Base-by-base conservation (phyloP, 2,888 invertebrate species). In the Platycheirus albimanus region DNA sequence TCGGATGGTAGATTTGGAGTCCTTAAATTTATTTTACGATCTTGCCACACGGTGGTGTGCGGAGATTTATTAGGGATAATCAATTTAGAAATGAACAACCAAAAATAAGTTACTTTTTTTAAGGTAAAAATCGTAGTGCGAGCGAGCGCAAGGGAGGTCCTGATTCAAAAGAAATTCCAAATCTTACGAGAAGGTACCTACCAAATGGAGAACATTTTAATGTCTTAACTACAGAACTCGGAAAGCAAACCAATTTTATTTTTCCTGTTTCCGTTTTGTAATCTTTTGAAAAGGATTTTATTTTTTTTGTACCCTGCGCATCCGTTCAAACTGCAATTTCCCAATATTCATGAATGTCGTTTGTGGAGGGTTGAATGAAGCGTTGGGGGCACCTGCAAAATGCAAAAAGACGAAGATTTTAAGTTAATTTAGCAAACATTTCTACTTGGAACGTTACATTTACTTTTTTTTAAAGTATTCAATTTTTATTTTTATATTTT, bases 371-470 rank as follows among this genome's bases (percentile, higher is more conserved):
- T 36, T 30, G 38, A n/a, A n/a, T n/a, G n/a, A n/a, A n/a, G 13
- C 36, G 13, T 11, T 10, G 13, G 19, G 15, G 17, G 15, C 17
- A 33, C 24, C 43, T 24, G 47, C n/a, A n/a, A 61, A n/a, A n/a
- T n/a, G n/a, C n/a, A 70, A 51, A 63, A 69, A 20, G 49, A 63
- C 43, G 64, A 61, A 17, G 47, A 71, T 81, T 66, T 77, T 54
- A 63, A 67, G 81, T 81, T 81, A 81, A 81, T 81, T 81, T 81
- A 81, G 77, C 81, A 81, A 81, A 81, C 71, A 81, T 71, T 36
- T 66, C 67, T 43, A 67, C 45, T 51, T 38, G 33, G 54, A 36
- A 66, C 41, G 54, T 56, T 71, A 81, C 77, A 67, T 72, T 76
- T 66, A 76, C 81, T 71, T 72, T 77, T 80, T 47, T 56, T 11